Evolutionary conservation across 2,797 vertebrate genomes (phyloP), one percentile per base, ranked within the genome.

Genomic region (Rallus crepitans): DNA sequence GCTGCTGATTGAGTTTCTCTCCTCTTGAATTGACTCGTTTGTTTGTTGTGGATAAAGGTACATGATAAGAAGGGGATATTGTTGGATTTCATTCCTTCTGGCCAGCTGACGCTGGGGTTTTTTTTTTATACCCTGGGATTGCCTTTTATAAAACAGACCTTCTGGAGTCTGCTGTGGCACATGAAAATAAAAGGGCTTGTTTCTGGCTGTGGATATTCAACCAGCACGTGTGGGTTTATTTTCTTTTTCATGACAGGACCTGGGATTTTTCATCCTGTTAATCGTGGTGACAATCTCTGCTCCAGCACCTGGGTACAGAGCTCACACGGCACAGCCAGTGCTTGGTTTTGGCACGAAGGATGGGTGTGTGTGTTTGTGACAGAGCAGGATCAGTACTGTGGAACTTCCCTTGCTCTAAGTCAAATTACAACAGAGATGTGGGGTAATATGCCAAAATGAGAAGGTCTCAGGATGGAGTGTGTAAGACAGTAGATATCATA

Each of bases 21-120:
- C 68, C 47, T 97, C 97, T 97, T 65, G 96, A 97, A 98, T 85
- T 83, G 96, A 91, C 86, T 98, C 88, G 87, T 98, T 97, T 95
- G 93, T 98, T 98, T 89, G 69, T 94, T 97, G 81, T 96, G 97
- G 94, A 96, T 94, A 82, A 59, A 93, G 45, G 70, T 71, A 77
- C 30, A 48, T n/a, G 96, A 97, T 96, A 95, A 97, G 90, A 79
- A 65, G 33, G 37, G 78, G 93, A 27, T 88, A 94, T 96, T 15
- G 56, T 8, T 96, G 70, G 84, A 77, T 90, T 90, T 81, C 23
- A 70, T 82, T 70, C 71, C 65, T 87, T 81, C 53, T 35, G 45
- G 48, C 28, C 33, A 33, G 14, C 27, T 82, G 68, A 59, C 17
- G 88, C 70, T 8, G 18, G 17, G 7, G 8, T 21, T 47, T 65